Evolutionary conservation across 2,113 vertebrate genomes (phyloP).

Genomic region (Craseonycteris thonglongyai): DNA sequence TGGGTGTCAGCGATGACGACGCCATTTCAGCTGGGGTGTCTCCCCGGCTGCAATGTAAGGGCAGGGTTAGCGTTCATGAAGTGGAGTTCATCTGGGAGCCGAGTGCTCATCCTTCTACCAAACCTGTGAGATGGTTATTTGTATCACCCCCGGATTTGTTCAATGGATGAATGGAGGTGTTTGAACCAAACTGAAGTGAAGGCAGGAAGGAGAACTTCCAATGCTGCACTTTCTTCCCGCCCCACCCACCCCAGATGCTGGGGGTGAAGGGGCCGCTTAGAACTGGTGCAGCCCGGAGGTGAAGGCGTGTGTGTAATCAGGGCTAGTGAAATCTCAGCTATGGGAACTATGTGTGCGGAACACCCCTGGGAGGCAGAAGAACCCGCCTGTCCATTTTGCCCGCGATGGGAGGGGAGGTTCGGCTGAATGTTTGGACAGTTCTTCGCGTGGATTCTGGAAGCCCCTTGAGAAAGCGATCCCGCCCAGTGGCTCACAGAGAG

Average conservation of each 20-base stretch:
- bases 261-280: background rate
- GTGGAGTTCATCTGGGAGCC: background rate
- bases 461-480: background rate
- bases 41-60: accelerated
- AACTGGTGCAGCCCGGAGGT: background rate
- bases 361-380: constrained; percentile 7
- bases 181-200: background rate
- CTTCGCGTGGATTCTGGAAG: constrained; percentile 9
- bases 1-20: background rate
- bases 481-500: background rate
- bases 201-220: background rate
- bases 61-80: background rate
- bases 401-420: background rate
- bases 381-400: background rate
- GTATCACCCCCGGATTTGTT: background rate
- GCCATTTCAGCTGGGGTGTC: background rate
- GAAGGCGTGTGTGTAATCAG: background rate
- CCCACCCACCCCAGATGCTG: background rate
- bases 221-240: background rate
- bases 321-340: constrained; percentile 28
- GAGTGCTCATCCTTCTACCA: background rate
- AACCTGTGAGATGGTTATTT: background rate
- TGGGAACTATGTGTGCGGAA: constrained; percentile 56
- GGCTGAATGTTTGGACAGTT: constrained; percentile 22
- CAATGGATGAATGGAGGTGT: background rate